Conservation (phyloP, 2,888 invertebrate species). For the Liodrosophila aerea region DNA sequence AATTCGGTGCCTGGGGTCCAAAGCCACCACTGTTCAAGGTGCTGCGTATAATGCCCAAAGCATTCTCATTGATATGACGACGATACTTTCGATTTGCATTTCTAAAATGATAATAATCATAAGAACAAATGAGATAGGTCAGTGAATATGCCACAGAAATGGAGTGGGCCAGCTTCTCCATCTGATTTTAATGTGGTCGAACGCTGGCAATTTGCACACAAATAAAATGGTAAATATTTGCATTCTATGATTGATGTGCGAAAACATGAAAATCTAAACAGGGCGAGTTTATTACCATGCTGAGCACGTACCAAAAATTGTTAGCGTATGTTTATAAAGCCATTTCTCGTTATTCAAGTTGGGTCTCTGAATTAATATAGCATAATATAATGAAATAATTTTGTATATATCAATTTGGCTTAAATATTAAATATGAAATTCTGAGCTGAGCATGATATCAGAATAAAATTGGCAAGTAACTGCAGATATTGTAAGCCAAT, state of each 20-base stretch:
- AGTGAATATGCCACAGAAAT: background rate
- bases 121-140: background rate
- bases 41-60: conserved; percentile 78
- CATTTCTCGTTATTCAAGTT: conserved; percentile 1
- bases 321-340: conserved; percentile 8
- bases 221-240: conserved; percentile 76
- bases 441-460: background rate
- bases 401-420: no score
- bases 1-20: conserved; percentile 77
- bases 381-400: background rate
- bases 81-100: conserved; percentile 81
- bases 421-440: background rate
- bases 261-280: conserved; percentile 45
- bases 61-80: conserved; percentile 79
- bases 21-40: conserved; percentile 79
- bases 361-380: conserved; percentile 14
- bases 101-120: conserved; percentile 48
- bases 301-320: conserved; percentile 49
- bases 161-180: background rate
- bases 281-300: conserved; percentile 35
- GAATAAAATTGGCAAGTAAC: no score
- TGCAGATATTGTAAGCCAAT: no score
- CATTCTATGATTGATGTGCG: conserved; percentile 77
- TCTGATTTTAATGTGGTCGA: conserved; percentile 38
- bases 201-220: conserved; percentile 58